These are phyloP conservation scores for Serranus cabrilla DNA, from an alignment of 2,797 vertebrate genomes.

Conservation along the genomic window DNA sequence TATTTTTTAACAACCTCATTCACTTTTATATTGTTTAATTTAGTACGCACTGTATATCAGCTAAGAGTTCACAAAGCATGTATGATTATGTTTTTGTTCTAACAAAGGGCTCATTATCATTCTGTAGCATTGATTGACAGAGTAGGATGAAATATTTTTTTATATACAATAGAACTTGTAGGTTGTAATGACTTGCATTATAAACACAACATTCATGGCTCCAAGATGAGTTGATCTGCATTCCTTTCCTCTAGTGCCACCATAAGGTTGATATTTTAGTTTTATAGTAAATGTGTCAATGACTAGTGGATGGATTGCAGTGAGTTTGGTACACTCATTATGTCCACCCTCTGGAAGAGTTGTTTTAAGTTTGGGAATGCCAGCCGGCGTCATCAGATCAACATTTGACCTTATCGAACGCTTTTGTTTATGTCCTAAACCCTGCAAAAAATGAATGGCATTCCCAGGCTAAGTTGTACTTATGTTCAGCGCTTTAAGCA, in stretches of 20 bases:
- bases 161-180: neutral
- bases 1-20: neutral
- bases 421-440: too few species aligned
- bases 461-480: neutral
- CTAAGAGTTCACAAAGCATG: neutral
- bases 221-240: neutral
- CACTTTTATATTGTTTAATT: neutral
- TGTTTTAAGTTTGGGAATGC: neutral
- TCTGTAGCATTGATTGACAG: neutral
- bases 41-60: neutral
- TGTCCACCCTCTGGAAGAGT: neutral
- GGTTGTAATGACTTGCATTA: neutral
- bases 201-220: neutral
- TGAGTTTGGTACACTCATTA: neutral
- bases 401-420: neutral
- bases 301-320: neutral
- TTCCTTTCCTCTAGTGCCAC: too few species aligned
- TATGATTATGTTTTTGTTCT: neutral
- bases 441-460: too few species aligned
- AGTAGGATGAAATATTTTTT: neutral
- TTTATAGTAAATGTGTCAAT: neutral
- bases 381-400: neutral
- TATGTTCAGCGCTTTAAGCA: too few species aligned
- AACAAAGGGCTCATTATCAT: neutral
- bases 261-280: too few species aligned